Percentiles rank a stretch among this genome's conserved stretches.
Evolutionary conservation across 2,797 vertebrate species (phyloP).

Genomic region (Pogonophryne albipinna): DNA sequence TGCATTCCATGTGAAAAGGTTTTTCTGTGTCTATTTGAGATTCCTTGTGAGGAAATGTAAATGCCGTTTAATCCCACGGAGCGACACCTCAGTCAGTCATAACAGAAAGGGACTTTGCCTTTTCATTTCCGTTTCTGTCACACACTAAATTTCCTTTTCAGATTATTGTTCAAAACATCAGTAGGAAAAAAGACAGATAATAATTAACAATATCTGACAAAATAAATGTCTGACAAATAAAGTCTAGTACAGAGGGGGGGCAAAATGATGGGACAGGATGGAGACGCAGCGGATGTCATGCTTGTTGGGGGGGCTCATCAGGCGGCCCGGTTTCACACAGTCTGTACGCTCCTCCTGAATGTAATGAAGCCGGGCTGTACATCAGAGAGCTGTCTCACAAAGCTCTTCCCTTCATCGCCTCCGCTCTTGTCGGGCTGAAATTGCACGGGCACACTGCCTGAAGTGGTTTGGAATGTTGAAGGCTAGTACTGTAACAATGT

Average conservation of each 20-base stretch:
- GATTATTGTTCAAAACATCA: constrained; percentile 2
- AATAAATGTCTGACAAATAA: constrained; percentile 13
- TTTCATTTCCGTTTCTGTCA: constrained; percentile 22
- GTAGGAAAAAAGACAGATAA: not conserved
- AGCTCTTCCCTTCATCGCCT: constrained; percentile 57
- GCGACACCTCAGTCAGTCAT: constrained; percentile 3
- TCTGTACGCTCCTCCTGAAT: constrained; percentile 31
- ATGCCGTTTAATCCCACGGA: constrained; percentile 27
- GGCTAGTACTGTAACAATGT: constrained; percentile 61
- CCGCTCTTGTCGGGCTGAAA: constrained; percentile 49
- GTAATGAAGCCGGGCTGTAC: constrained; percentile 51
- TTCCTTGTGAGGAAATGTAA: constrained; percentile 21
- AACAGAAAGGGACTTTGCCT: not conserved
- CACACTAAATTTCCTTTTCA: constrained; percentile 2
- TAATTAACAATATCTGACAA: constrained; percentile 27
- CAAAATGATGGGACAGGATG: constrained; percentile 3
- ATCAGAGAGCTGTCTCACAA: constrained; percentile 61
- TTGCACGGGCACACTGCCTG: constrained; percentile 64
- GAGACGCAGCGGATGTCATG: constrained; percentile 15
- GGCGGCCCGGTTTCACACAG: constrained; percentile 59
- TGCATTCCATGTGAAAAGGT: not conserved
- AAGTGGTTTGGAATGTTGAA: constrained; percentile 58
- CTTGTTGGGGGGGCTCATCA: constrained; percentile 52
- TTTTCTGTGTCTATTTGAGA: constrained; percentile 3
- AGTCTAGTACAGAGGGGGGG: constrained; percentile 5